These are phyloP conservation scores for Salvelinus sp. DNA, from an alignment of 2,113 vertebrate species.

Conservation along the genomic window DNA sequence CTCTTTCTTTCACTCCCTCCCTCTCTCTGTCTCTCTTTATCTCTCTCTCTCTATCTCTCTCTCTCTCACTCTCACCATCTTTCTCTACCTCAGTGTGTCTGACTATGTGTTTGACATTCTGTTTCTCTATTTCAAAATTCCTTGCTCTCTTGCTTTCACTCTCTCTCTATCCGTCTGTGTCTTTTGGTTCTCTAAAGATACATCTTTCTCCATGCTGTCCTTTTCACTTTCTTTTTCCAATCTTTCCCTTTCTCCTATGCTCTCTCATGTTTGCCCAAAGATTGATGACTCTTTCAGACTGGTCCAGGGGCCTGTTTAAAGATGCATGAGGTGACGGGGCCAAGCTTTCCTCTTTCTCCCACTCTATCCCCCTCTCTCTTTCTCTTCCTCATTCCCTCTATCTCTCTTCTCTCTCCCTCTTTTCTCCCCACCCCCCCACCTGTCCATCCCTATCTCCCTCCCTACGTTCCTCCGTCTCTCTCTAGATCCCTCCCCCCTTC, in stretches of 20 bases:
- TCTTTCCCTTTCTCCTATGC: not conserved
- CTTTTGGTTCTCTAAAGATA: conserved; percentile 34
- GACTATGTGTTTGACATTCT: conserved; percentile 33
- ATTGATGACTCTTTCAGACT: conserved; percentile 73
- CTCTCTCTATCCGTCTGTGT: conserved; percentile 25
- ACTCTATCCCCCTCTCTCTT: conserved; percentile 5
- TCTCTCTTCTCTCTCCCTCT: conserved; percentile 38
- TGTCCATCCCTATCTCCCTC: conserved; percentile 22
- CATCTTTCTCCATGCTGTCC: conserved; percentile 45
- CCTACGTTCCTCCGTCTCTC: conserved; percentile 31
- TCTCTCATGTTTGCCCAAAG: conserved; percentile 62
- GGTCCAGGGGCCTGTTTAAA: conserved; percentile 72
- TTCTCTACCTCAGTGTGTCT: conserved; percentile 48
- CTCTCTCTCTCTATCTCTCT: conserved; percentile 35
- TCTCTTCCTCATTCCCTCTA: too few species aligned
- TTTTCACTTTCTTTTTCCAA: conserved; percentile 3
- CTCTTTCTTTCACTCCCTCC: not conserved
- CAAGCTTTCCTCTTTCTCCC: conserved; percentile 48
- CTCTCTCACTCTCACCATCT: not conserved
- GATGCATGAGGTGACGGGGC: conserved; percentile 76
- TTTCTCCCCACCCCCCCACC: too few species aligned
- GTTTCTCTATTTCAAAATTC: not conserved
- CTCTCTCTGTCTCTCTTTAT: not conserved
- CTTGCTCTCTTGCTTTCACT: not conserved
- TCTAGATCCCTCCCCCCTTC: not conserved